Conservation (phyloP, 2,888 invertebrate genomes). For the Netelia virgata region DNA sequence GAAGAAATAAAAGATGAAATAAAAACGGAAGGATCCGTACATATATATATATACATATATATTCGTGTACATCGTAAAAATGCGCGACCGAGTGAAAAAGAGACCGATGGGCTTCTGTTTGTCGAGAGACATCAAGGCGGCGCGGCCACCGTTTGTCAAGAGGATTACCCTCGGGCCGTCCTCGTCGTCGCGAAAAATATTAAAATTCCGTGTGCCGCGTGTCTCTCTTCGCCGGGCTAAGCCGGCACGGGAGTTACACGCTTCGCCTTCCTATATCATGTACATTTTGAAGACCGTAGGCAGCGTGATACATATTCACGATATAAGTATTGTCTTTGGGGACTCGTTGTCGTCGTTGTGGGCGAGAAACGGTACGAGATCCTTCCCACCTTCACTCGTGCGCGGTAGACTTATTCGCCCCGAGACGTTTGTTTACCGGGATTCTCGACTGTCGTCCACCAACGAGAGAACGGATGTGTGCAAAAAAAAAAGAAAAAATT, state of each 20-base stretch:
- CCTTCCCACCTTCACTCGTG: constrained; percentile 41
- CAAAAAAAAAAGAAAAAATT: neutral
- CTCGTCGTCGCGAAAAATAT: constrained; percentile 74
- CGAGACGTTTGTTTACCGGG: constrained; percentile 60
- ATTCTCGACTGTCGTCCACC: constrained; percentile 37
- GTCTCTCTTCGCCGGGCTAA: constrained; percentile 72
- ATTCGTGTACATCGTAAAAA: constrained; percentile 1
- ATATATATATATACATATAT: constrained; percentile 28
- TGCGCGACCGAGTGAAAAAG: constrained; percentile 73
- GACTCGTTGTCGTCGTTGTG: constrained; percentile 34
- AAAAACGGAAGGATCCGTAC: constrained; percentile 10
- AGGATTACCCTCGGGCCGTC: constrained; percentile 75
- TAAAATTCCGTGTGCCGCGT: constrained; percentile 76
- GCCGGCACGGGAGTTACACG: constrained; percentile 26
- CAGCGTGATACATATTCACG: constrained; percentile 36
- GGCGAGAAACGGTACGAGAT: constrained; percentile 43
- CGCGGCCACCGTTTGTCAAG: constrained; percentile 80
- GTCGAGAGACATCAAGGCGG: constrained; percentile 79
- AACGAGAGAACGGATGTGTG: neutral
- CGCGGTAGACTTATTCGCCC: constrained; percentile 32
- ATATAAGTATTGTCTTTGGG: constrained; percentile 9
- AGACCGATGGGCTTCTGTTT: constrained; percentile 78
- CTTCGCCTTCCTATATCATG: constrained; percentile 12
- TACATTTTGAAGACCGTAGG: constrained; percentile 48
- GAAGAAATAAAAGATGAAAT: constrained; percentile 12